A percentile compares a stretch with the other conserved stretches of the same genome.
Evolutionary conservation across 2,888 invertebrate genomes (phyloP).

Genomic region (Euzophera pinguis): DNA sequence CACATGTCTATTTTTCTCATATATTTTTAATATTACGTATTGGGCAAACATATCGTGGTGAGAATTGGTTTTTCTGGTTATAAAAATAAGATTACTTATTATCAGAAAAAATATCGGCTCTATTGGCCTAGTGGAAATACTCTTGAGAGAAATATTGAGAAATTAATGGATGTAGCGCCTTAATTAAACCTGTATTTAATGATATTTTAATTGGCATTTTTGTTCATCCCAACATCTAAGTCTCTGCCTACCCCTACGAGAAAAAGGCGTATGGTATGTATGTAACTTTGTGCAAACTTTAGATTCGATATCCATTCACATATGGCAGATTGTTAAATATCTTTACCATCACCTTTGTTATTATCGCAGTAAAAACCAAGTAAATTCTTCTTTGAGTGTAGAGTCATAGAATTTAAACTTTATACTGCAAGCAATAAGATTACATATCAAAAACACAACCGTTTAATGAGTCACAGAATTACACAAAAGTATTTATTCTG

Average conservation of each 20-base stretch:
- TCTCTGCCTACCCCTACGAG: too few relatives aligned
- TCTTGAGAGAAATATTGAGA: too few relatives aligned
- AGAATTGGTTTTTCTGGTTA: neutral
- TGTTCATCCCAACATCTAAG: too few relatives aligned
- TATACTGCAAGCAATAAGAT: neutral
- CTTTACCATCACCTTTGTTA: neutral
- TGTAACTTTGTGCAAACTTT: too few relatives aligned
- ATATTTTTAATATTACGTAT: slow-evolving; percentile 12
- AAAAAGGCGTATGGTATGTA: too few relatives aligned
- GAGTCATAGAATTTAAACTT: neutral
- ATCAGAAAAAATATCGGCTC: too few relatives aligned
- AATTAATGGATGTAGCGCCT: too few relatives aligned
- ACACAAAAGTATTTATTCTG: slow-evolving; percentile 28
- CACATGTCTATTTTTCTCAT: slow-evolving; percentile 33
- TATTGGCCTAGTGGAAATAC: too few relatives aligned
- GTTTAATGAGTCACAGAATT: slow-evolving; percentile 13
- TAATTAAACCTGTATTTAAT: too few relatives aligned
- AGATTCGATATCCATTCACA: too few relatives aligned
- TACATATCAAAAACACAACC: neutral
- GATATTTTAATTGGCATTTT: too few relatives aligned
- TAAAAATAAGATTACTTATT: too few relatives aligned
- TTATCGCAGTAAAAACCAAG: neutral
- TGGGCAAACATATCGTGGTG: slow-evolving; percentile 6
- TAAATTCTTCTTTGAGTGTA: neutral
- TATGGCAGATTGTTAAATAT: neutral